Percentiles rank a stretch among this genome's conserved stretches.
Evolutionary conservation across 2,888 invertebrate species (phyloP).

Genomic region (Hyalella azteca): DNA sequence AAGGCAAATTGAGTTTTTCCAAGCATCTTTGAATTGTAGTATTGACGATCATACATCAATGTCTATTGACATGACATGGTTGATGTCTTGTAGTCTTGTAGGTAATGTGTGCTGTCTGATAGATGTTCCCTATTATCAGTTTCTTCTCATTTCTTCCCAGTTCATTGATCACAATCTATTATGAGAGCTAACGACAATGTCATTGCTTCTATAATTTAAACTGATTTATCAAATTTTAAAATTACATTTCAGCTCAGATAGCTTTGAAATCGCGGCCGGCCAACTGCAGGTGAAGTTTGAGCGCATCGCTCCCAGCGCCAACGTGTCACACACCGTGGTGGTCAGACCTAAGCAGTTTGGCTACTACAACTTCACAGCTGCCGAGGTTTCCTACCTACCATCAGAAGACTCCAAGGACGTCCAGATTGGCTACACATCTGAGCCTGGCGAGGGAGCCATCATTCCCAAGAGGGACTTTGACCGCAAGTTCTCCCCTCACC

Average conservation of each 20-base stretch:
- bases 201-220: too few species aligned
- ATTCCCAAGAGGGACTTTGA: constrained; percentile 91
- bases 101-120: too few species aligned
- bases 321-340: constrained; percentile 92
- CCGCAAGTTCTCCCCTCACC: constrained; percentile 93
- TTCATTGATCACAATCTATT: too few species aligned
- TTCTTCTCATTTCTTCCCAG: too few species aligned
- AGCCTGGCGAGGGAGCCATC: constrained; percentile 95
- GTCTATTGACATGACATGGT: too few species aligned
- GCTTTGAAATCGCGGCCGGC: constrained; percentile 88
- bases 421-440: constrained; percentile 74
- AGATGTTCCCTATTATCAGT: too few species aligned
- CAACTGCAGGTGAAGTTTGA: constrained; percentile 80
- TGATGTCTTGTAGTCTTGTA: too few species aligned
- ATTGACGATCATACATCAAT: too few species aligned
- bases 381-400: constrained; percentile 86
- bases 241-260: constrained; percentile 71
- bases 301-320: constrained; percentile 88
- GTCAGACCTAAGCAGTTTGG: constrained; percentile 88
- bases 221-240: too few species aligned
- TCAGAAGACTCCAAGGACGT: constrained; percentile 78
- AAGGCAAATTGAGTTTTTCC: too few species aligned
- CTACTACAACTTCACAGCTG: constrained; percentile 96
- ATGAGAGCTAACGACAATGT: too few species aligned
- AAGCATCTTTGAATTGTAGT: too few species aligned